phyloP scores from a whole-genome alignment of 2,113 vertebrate species.

The Astatotilapia flaviijosephi region DNA sequence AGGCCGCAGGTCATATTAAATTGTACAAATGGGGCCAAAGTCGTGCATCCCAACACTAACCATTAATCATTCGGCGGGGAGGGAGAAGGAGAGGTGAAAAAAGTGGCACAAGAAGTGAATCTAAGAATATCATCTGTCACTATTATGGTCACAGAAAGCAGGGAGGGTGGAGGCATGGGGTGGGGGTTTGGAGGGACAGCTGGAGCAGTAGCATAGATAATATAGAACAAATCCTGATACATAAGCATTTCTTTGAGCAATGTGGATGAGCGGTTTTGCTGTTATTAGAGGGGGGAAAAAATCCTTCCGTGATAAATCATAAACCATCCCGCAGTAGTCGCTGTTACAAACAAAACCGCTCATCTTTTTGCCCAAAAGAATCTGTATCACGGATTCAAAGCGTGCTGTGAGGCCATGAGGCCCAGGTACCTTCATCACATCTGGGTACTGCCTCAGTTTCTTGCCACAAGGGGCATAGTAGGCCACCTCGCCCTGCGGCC shows the following conservation, averaged over 20 bases:
- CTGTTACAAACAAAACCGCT: constrained; percentile 12
- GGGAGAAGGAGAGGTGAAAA: neutral
- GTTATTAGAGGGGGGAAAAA: neutral
- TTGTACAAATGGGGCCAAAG: constrained; percentile 34
- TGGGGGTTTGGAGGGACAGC: constrained; percentile 3
- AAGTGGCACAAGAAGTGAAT: constrained; percentile 36
- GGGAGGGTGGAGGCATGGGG: constrained; percentile 10
- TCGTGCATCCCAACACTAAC: constrained; percentile 61
- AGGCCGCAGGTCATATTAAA: neutral
- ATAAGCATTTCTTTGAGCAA: constrained; percentile 40
- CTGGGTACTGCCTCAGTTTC: constrained; percentile 95
- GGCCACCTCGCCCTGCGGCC: constrained; percentile 90
- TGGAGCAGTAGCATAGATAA: constrained; percentile 9
- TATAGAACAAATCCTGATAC: constrained; percentile 11
- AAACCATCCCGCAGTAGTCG: neutral
- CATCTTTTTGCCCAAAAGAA: constrained; percentile 29
- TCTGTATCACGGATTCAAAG: constrained; percentile 14
- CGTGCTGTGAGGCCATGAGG: neutral
- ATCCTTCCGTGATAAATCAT: neutral
- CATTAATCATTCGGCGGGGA: constrained; percentile 9
- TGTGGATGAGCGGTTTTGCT: constrained; percentile 1
- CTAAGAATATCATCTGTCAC: constrained; percentile 46
- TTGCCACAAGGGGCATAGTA: constrained; percentile 96
- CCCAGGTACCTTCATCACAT: constrained; percentile 90
- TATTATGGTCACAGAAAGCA: constrained; percentile 44